Evolutionary conservation across 2,888 invertebrate species (phyloP), one percentile per base, ranked within the genome.

Genomic region (Sussaba pulchella): DNA sequence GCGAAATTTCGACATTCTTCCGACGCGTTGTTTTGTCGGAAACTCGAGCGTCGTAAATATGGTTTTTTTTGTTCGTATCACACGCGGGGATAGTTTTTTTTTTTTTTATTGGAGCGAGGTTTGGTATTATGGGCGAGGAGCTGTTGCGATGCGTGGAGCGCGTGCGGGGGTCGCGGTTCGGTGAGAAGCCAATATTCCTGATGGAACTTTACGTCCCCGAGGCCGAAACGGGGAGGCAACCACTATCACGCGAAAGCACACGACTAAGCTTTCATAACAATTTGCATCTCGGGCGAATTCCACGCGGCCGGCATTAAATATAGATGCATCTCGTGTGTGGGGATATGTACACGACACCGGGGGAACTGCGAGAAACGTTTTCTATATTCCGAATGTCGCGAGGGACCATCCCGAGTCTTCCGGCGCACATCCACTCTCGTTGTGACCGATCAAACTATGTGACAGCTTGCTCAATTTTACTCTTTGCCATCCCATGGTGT

Each of bases 181-280:
- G 64, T 66, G 57, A 73, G 64, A 85, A 83, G 86, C 83, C 87
- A 87, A 87, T 88, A 87, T 88, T 84, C 85, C 85, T 87, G 87
- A 87, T 87, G 87, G 88, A 77, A n/a, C n/a, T n/a, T n/a, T n/a
- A 70, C 72, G 78, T 84, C 79, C 80, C 69, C 61, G 82, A 72
- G 78, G 73, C 67, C 71, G 9, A 70, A 61, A 36, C 39, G 59
- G 72, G 54, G 45, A 57, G 71, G 39, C 47, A 67, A 61, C 63
- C 57, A 47, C 26, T 36, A 45, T 39, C 31, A 59, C 45, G 63
- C 66, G 70, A 45, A 61, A 82, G 83, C 89, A 88, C 86, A 88
- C 87, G 87, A 87, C 87, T 88, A 87, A 89, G 89, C 90, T 90
- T 90, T 90, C 90, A 89, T 88, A 91, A 89, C 89, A 91, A 91